phyloP scores from a whole-genome alignment of 2,113 vertebrate genomes.

The Tretioscincus oriximinensis region DNA sequence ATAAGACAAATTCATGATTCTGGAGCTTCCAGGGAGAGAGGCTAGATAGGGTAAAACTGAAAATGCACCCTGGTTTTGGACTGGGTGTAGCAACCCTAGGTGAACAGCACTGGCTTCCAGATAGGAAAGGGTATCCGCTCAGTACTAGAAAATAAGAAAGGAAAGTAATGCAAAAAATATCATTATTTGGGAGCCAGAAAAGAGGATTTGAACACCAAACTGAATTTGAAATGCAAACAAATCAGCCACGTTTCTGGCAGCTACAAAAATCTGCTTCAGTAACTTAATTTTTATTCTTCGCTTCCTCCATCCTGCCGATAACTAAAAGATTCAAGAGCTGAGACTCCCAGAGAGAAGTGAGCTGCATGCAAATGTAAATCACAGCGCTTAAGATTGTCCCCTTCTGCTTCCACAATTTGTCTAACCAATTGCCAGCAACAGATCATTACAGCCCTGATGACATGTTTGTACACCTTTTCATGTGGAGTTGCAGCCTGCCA shows the following conservation, averaged over 20 bases:
- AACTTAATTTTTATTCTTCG: background rate
- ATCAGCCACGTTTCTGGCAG: too few species aligned
- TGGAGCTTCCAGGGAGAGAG: too few species aligned
- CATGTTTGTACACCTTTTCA: background rate
- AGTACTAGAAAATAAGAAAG: background rate
- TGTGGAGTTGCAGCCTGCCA: background rate
- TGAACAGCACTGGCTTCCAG: too few species aligned
- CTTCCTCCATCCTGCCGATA: background rate
- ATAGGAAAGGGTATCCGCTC: accelerated
- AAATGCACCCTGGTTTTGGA: too few species aligned
- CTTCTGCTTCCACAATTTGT: too few species aligned
- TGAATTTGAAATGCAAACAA: background rate
- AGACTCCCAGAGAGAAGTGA: background rate
- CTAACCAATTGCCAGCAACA: too few species aligned
- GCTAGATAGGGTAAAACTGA: too few species aligned
- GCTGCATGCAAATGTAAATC: background rate
- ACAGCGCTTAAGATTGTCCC: too few species aligned
- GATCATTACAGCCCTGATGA: too few species aligned
- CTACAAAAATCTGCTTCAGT: background rate
- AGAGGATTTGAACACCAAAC: accelerated
- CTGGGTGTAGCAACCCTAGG: too few species aligned
- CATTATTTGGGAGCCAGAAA: background rate
- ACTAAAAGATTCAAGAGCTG: background rate
- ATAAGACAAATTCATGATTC: too few species aligned
- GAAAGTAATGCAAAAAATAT: background rate